These are phyloP conservation scores for Anodontia alba DNA, from an alignment of 2,888 invertebrate genomes.

Conservation along the genomic window DNA sequence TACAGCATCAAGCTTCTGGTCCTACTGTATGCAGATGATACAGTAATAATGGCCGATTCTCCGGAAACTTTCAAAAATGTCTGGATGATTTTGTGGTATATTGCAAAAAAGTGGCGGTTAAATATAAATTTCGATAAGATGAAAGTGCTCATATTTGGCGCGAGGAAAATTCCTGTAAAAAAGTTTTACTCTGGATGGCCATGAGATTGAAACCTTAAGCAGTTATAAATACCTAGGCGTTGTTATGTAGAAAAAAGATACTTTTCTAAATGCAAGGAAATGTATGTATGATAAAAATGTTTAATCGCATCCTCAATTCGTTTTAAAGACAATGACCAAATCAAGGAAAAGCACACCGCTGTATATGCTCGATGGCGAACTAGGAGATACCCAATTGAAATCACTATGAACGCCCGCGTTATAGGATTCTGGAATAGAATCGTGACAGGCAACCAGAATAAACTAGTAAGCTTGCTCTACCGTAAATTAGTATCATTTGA, in stretches of 20 bases:
- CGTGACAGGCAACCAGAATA: not conserved
- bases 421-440: conserved; percentile 5
- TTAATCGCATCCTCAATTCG: conserved; percentile 19
- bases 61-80: not conserved
- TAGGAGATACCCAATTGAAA: conserved; percentile 24
- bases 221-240: conserved; percentile 27
- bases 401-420: conserved; percentile 18
- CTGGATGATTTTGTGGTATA: conserved; percentile 4
- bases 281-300: not conserved
- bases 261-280: conserved; percentile 26
- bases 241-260: conserved; percentile 1
- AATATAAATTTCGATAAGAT: conserved; percentile 25
- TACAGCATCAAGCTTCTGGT: not conserved
- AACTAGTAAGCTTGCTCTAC: not conserved
- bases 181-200: not conserved
- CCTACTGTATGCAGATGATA: conserved; percentile 40
- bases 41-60: conserved; percentile 21
- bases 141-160: conserved; percentile 24
- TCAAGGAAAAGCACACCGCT: conserved; percentile 21
- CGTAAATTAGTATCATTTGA: not conserved
- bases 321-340: conserved; percentile 18
- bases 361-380: conserved; percentile 28
- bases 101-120: conserved; percentile 30
- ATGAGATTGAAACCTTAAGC: not conserved
- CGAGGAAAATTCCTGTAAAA: not conserved